Evolutionary conservation across 2,888 invertebrate genomes (phyloP), one percentile per base, ranked within the genome.

Genomic region (Ceratothoa steindachneri): DNA sequence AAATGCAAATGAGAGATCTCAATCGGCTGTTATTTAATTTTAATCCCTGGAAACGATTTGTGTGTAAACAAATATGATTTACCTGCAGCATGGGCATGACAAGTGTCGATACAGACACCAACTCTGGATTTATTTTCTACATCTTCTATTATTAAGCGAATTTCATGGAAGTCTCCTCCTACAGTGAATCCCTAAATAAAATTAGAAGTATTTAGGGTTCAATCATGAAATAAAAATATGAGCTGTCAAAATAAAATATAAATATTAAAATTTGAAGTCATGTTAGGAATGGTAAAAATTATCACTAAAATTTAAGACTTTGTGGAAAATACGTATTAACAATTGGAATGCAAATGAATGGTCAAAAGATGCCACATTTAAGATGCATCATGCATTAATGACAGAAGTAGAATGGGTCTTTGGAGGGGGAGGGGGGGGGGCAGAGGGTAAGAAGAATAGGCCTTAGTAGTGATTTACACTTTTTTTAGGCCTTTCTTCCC

Each of bases 71-170:
- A n/a, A n/a, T 41, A 15, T 9, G 41, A 41, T 41, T 75, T 79
- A 84, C 85, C 85, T 70, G 85, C 85, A 75, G 85, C 85, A 82
- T 84, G 84, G 24, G 85, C 84, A 81, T 85, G 85, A 75, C 85
- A 85, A 0, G 85, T 85, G 67, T 82, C 82, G 9, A 82, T 29
- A 67, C 82, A 82, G 30, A 82, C 81, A 15, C 82, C 82, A 27
- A 82, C 72, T 28, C 82, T 65, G 5, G 80, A 67, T 55, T 81
- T 80, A 70, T 82, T 82, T 67, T 81, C 52, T 30, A 82, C 81
- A 65, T 68, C 71, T 31, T 81, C 80, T 9, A 82, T 83, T 65
- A 82, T 82, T 1, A 67, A 52, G 78, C 79, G 69, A 51, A 82
- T 69, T 67, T 82, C 81, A 29, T 76, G 69, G 28, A 82, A 80